Base-by-base conservation (phyloP, 1,140 invertebrate species). In the Neodiprion fabricii region DNA sequence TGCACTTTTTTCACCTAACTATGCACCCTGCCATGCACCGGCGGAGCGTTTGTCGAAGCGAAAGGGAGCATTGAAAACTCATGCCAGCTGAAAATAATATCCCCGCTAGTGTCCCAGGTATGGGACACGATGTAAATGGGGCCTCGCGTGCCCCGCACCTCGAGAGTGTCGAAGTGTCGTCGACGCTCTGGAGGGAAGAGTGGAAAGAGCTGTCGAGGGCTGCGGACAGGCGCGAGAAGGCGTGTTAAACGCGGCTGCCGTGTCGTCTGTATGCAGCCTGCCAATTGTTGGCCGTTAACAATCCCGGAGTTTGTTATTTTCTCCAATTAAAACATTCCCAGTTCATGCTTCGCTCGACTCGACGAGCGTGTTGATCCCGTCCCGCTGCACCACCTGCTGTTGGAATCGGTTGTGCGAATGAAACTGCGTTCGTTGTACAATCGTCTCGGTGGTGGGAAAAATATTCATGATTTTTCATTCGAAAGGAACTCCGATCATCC, bases 301-400 rank as follows among this genome's bases (percentile, higher is more conserved):
- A 78, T 77, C 70, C 11, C 28, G 71, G 68, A 72, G 77, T 77
- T 78, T 77, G 77, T 78, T 78, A 78, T 78, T 78, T 75, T 73
- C 73, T 77, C 77, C 77, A 78, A 78, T 78, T 78, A 78, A 78
- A 78, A 78, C 73, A 78, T 78, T 75, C 76, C 72, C 61, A 49
- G 49, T 61, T 61, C n/a, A 61, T 61, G 53, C 53, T 61, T 61
- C 53, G 53, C n/a, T 5, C 11, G 53, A 61, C 53, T 17, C 53
- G 53, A 61, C 53, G n/a, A 17, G 3, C 53, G 11, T 14, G 53
- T 61, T 61, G 53, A 61, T 9, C 11, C 53, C 53, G 9, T 40
- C 28, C 28, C 53, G 53, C 53, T 61, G 53, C 53, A 61, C 11
- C 4, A 9, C 11, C 53, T 61, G 11, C 53, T 61, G 53, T 17